Evolutionary conservation across 2,797 vertebrate genomes (phyloP), one percentile per base, ranked within the genome.

Genomic region (Loriculus beryllinus): DNA sequence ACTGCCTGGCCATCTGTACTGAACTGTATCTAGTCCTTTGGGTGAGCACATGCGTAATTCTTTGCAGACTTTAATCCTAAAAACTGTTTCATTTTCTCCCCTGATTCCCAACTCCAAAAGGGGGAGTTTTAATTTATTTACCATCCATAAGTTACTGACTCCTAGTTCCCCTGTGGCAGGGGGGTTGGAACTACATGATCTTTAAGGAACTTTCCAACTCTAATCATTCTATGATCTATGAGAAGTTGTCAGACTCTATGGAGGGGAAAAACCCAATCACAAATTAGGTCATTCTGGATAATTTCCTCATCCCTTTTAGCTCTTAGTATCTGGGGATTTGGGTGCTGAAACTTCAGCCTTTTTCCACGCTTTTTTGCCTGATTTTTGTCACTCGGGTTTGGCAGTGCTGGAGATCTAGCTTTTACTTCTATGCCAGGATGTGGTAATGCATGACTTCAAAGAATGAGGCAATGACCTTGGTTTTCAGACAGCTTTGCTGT

Each of bases 381-480:
- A 18, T n/a, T 28, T 2, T 5, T 74, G 79, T 35, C 75, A 18
- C 84, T 57, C 33, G 0, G 2, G 45, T 43, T 42, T 88, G 80
- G 67, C 76, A 39, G 45, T 76, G 67, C 71, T 57, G 81, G 43
- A 84, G 78, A n/a, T 76, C 40, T 68, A 25, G 21, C 67, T 80
- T 64, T 69, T 15, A 15, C 60, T 48, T 71, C 72, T 21, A 26
- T 60, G 65, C 49, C 39, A 9, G 29, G 5, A 2, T 14, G 35
- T 6, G 75, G 63, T 22, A 51, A 69, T 14, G 64, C 29, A 17
- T 65, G 48, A 15, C 47, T 88, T 83, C 93, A 67, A 67, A 88
- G 87, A 52, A 29, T 35, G 45, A 87, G 56, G 42, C 39, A 42
- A 22, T 12, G 85, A 94, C 95, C 95, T 93, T 96, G 95, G 33